Conservation (phyloP, 2,113 vertebrate species). For the Dendropsophus ebraccatus region DNA sequence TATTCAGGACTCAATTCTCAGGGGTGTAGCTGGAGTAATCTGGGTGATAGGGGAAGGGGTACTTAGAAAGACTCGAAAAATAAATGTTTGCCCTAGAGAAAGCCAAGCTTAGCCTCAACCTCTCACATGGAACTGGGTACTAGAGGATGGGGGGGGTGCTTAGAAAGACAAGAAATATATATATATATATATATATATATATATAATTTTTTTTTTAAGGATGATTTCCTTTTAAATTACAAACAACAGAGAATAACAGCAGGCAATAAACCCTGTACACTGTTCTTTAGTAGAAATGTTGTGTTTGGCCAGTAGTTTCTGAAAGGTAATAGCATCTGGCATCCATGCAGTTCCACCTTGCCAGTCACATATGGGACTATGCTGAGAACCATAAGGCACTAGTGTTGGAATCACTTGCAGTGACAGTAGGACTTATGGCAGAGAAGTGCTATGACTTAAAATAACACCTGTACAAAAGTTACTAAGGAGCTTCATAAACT, state of each 20-base stretch:
- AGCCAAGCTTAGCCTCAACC: too few species aligned
- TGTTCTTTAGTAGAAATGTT: not conserved
- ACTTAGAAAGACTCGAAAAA: too few species aligned
- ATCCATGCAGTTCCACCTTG: not conserved
- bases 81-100: too few species aligned
- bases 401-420: not conserved
- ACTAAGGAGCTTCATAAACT: not conserved
- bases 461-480: not conserved
- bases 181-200: too few species aligned
- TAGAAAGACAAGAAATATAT: too few species aligned
- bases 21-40: too few species aligned
- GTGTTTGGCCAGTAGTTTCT: not conserved
- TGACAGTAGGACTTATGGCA: not conserved
- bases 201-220: too few species aligned
- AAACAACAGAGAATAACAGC: not conserved
- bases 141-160: too few species aligned
- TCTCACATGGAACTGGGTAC: too few species aligned
- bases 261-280: not conserved
- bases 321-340: not conserved
- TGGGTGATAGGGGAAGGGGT: too few species aligned
- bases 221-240: not conserved
- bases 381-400: not conserved
- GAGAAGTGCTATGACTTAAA: not conserved
- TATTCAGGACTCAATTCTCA: too few species aligned
- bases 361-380: slow-evolving; percentile 1